These are phyloP conservation scores for Benitochromis conjunctus DNA, from an alignment of 2,113 vertebrate species.

Conservation along the genomic window DNA sequence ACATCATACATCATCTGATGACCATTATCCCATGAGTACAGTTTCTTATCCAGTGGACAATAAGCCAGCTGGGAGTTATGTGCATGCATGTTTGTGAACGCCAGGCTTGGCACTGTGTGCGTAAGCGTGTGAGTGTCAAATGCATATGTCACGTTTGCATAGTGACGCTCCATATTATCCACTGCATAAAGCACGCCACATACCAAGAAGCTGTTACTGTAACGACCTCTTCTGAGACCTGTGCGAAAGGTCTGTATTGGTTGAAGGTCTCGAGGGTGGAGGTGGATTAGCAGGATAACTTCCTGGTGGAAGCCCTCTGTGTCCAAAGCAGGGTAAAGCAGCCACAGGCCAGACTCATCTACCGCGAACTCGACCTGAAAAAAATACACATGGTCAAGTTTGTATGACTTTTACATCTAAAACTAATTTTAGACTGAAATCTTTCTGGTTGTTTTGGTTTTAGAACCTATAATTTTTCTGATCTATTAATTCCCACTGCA, in stretches of 20 bases:
- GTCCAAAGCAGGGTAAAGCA: constrained; percentile 89
- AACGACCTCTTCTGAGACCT: constrained; percentile 84
- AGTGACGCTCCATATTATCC: constrained; percentile 82
- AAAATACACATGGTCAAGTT: constrained; percentile 28
- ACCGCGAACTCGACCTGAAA: constrained; percentile 86
- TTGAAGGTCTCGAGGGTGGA: constrained; percentile 81
- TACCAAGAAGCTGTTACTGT: constrained; percentile 91
- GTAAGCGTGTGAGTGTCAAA: constrained; percentile 96
- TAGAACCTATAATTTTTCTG: neutral
- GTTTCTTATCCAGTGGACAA: constrained; percentile 88
- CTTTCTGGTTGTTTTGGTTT: neutral
- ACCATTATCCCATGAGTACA: constrained; percentile 93
- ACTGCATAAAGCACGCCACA: constrained; percentile 91
- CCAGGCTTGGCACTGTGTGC: constrained; percentile 85
- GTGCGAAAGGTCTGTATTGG: constrained; percentile 89
- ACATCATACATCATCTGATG: constrained; percentile 91
- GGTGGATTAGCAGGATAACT: constrained; percentile 86
- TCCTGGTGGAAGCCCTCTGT: constrained; percentile 89
- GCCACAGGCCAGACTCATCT: constrained; percentile 91
- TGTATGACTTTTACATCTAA: neutral
- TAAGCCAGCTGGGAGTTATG: constrained; percentile 91
- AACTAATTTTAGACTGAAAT: neutral
- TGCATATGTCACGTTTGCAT: constrained; percentile 90
- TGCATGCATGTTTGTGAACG: constrained; percentile 84
- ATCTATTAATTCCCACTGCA: neutral